Percentiles rank a stretch among this genome's conserved stretches.
Conservation (phyloP, 2,797 vertebrate genomes). For the Eulemur rubriventer region DNA sequence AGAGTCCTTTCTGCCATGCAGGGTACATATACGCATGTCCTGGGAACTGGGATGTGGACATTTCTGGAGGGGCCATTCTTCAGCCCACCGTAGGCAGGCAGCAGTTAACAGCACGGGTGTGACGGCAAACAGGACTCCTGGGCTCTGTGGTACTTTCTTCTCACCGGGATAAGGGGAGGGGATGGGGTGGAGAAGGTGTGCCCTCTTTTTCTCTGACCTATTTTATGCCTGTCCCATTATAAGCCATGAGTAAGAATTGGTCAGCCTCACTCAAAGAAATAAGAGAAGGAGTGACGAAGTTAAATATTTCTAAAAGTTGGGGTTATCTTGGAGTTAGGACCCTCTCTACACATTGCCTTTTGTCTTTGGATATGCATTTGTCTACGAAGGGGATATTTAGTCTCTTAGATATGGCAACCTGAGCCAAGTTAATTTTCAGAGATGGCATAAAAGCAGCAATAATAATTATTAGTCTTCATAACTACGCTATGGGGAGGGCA, state of each 20-base stretch:
- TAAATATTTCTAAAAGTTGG: not conserved
- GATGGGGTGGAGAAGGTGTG: not conserved
- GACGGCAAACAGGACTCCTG: not conserved
- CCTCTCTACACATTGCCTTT: not conserved
- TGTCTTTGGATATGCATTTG: not conserved
- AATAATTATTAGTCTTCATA: not conserved
- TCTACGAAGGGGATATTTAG: not conserved
- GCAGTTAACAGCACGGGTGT: not conserved
- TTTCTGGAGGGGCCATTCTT: not conserved
- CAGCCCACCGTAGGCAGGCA: not conserved
- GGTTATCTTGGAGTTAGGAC: not conserved
- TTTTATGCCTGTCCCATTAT: not conserved
- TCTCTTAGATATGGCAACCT: not conserved
- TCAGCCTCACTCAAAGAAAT: not conserved
- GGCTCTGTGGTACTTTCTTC: not conserved
- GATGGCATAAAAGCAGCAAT: not conserved
- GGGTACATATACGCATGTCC: not conserved
- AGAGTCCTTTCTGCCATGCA: not conserved
- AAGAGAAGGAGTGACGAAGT: not conserved
- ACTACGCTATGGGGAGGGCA: not conserved
- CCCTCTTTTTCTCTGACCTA: not conserved
- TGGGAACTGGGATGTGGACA: not conserved
- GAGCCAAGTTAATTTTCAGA: not conserved
- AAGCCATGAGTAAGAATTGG: not conserved
- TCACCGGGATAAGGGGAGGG: not conserved